These are phyloP conservation scores for Eueides isabella DNA, from an alignment of 1,140 invertebrate genomes.

Conservation along the genomic window DNA sequence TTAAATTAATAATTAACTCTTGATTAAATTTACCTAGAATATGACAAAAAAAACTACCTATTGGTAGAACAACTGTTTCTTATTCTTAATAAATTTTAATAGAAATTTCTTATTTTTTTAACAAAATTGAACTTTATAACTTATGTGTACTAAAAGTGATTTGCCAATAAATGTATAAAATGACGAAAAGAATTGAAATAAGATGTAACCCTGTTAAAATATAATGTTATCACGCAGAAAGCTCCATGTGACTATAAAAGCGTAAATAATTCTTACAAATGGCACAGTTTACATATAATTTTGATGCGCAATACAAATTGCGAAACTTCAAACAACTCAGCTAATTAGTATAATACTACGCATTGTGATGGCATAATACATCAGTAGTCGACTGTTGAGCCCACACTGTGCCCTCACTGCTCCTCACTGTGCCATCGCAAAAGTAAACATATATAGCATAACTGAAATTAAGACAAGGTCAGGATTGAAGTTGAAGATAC, in stretches of 20 bases:
- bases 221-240: neutral
- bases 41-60: too few species aligned
- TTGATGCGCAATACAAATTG: neutral
- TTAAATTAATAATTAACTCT: too few species aligned
- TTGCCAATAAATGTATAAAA: too few species aligned
- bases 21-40: too few species aligned
- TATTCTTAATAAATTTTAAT: too few species aligned
- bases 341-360: slow-evolving; percentile 17
- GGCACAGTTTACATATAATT: slow-evolving; percentile 17
- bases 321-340: slow-evolving; percentile 10
- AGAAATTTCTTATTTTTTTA: too few species aligned
- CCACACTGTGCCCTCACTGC: neutral
- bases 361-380: too few species aligned
- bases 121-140: too few species aligned
- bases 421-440: neutral
- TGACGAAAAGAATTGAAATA: too few species aligned
- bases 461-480: slow-evolving; percentile 4
- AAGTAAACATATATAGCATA: slow-evolving; percentile 10
- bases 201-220: neutral
- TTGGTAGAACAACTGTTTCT: too few species aligned
- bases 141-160: too few species aligned
- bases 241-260: slow-evolving; percentile 14
- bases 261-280: slow-evolving; percentile 7
- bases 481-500: slow-evolving; percentile 7
- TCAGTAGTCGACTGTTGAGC: neutral